Percentiles rank a stretch among this genome's conserved stretches.
phyloP scores from a whole-genome alignment of 2,888 invertebrate species.

The Caenorhabditis drosophilae region DNA sequence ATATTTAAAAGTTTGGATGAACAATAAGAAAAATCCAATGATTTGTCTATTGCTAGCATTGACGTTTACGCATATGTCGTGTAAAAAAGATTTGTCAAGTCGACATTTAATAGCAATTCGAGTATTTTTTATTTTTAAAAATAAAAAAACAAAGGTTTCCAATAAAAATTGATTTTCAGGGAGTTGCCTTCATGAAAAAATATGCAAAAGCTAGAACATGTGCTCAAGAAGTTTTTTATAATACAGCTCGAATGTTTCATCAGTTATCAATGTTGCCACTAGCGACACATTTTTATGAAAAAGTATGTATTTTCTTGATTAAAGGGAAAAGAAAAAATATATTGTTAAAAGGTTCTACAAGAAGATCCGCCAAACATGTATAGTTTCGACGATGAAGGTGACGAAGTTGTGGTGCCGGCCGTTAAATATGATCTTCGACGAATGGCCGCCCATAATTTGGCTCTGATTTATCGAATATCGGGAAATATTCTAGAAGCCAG shows the following conservation, averaged over 20 bases:
- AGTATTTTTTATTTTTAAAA: constrained; percentile 17
- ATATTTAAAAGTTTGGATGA: constrained; percentile 60
- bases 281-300: constrained; percentile 63
- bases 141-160: not conserved
- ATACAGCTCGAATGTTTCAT: constrained; percentile 65
- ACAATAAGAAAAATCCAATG: constrained; percentile 53
- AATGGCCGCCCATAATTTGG: constrained; percentile 68
- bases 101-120: constrained; percentile 60
- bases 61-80: constrained; percentile 66
- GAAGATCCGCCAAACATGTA: constrained; percentile 27
- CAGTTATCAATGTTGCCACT: constrained; percentile 60
- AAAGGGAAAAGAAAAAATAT: no score
- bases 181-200: constrained; percentile 60
- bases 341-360: no score
- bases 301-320: no score
- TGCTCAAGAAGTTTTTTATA: constrained; percentile 57
- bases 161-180: constrained; percentile 31
- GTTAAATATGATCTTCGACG: constrained; percentile 35
- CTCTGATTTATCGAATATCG: constrained; percentile 64
- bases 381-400: constrained; percentile 33
- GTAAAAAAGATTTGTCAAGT: constrained; percentile 65
- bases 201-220: constrained; percentile 55
- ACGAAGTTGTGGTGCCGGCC: constrained; percentile 16
- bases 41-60: constrained; percentile 61
- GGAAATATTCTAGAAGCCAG: constrained; percentile 63